Evolutionary conservation across 64 coral and sea anemone genomes (phyloP).

Genomic region (Anthopleura sola): DNA sequence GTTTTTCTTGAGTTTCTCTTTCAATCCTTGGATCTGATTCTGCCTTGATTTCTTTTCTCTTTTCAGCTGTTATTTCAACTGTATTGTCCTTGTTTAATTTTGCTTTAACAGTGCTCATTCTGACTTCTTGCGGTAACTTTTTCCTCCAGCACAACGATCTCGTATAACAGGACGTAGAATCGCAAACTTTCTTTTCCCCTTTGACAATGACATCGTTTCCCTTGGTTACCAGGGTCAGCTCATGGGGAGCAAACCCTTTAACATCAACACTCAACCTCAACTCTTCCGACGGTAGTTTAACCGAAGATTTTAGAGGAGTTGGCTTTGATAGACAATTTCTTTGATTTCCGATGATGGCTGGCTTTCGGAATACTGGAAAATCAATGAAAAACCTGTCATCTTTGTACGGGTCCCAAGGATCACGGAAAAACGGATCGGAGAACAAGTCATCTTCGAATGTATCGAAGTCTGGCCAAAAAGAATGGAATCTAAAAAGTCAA

Average conservation of each 20-base stretch:
- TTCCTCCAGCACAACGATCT: conserved; percentile 34
- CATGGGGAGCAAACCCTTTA: conserved; percentile 48
- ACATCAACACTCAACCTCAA: conserved; percentile 31
- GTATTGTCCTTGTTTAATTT: conserved; percentile 21
- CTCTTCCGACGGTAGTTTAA: not conserved
- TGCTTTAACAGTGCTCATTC: conserved; percentile 47
- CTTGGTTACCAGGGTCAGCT: conserved; percentile 45
- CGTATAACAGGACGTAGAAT: conserved; percentile 17
- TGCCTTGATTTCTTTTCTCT: not conserved
- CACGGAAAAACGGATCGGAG: conserved; percentile 22
- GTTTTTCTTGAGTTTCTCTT: not conserved
- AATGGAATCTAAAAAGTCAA: not conserved
- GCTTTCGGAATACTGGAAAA: conserved; percentile 23
- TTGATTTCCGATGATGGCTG: not conserved
- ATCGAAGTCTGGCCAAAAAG: not conserved
- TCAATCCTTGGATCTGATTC: not conserved
- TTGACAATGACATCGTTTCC: conserved; percentile 22
- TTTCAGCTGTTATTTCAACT: conserved; percentile 23
- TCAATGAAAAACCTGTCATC: conserved; percentile 10
- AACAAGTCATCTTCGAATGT: not conserved
- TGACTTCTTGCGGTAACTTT: conserved; percentile 31
- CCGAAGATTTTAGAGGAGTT: not conserved
- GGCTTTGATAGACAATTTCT: not conserved
- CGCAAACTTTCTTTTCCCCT: not conserved
- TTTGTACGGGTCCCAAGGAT: conserved; percentile 42